Percentiles rank a stretch among this genome's conserved stretches.
phyloP scores from a whole-genome alignment of 2,797 vertebrate genomes.

The Tenualosa thibaudeaui region DNA sequence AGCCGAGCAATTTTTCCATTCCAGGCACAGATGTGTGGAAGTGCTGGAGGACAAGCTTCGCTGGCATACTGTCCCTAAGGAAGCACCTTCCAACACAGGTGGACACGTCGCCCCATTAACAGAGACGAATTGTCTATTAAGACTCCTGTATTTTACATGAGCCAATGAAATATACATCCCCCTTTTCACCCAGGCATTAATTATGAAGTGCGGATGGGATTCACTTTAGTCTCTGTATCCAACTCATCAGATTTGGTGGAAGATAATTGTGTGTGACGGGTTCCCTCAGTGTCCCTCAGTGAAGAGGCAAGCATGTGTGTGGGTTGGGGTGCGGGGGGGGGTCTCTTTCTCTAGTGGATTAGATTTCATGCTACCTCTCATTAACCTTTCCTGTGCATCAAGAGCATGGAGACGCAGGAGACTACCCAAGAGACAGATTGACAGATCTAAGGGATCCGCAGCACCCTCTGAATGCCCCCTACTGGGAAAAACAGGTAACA shows the following conservation, averaged over 20 bases:
- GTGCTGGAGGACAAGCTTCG: conserved; percentile 17
- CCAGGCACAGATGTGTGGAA: conserved; percentile 34
- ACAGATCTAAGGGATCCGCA: background rate
- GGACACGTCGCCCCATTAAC: conserved; percentile 48
- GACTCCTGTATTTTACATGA: conserved; percentile 66
- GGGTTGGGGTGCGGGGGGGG: conserved; percentile 44
- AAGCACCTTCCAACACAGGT: background rate
- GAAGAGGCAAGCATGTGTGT: conserved; percentile 49
- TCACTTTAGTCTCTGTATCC: conserved; percentile 38
- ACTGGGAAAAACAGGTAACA: background rate
- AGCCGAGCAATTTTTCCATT: conserved; percentile 22
- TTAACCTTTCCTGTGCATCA: conserved; percentile 49
- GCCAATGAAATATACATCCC: conserved; percentile 69
- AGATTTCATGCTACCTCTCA: conserved; percentile 60
- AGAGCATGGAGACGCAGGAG: conserved; percentile 4
- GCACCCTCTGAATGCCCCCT: background rate
- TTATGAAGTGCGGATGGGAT: conserved; percentile 61
- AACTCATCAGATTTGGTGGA: conserved; percentile 62
- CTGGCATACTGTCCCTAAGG: conserved; percentile 2
- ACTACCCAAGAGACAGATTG: background rate
- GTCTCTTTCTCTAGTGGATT: conserved; percentile 60
- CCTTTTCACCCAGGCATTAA: conserved; percentile 58
- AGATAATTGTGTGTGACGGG: conserved; percentile 67
- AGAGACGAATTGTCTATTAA: conserved; percentile 67
- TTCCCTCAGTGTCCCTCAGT: conserved; percentile 50